Evolutionary conservation across 37 sponge, comb jelly and placozoan species (phyloP).

Genomic region (Tethya wilhelma): DNA sequence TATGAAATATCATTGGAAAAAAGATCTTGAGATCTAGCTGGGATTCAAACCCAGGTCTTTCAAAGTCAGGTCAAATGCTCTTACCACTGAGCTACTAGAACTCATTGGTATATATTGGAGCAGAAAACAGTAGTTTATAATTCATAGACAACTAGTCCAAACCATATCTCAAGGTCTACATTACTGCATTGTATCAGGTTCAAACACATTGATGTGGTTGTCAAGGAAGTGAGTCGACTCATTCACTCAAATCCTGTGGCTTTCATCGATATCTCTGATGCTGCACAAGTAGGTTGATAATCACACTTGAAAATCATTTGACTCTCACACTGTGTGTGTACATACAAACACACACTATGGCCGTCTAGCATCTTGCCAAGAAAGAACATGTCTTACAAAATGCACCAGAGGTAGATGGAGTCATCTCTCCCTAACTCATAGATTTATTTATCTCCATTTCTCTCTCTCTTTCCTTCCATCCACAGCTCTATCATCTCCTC

Average conservation of each 20-base stretch:
- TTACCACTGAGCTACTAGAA: too few relatives aligned
- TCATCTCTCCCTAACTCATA: neutral
- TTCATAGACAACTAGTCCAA: too few relatives aligned
- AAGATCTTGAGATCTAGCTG: too few relatives aligned
- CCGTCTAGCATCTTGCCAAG: constrained; percentile 7
- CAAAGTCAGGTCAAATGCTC: too few relatives aligned
- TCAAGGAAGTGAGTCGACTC: constrained; percentile 51
- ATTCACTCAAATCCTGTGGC: constrained; percentile 56
- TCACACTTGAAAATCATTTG: neutral
- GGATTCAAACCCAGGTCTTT: too few relatives aligned
- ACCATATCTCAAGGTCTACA: too few relatives aligned
- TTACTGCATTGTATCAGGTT: too few relatives aligned
- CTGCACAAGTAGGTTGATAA: constrained; percentile 33
- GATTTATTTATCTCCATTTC: neutral
- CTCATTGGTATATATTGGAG: too few relatives aligned
- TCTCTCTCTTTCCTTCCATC: neutral
- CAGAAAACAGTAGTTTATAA: too few relatives aligned
- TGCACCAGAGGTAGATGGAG: constrained; percentile 42
- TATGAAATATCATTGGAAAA: too few relatives aligned
- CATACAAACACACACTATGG: neutral
- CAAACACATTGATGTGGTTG: constrained; percentile 34
- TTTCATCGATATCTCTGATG: constrained; percentile 64
- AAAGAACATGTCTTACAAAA: constrained; percentile 31
- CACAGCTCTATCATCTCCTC: constrained; percentile 74
- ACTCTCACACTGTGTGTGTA: neutral